Evolutionary conservation across 2,888 invertebrate genomes (phyloP).

Genomic region (Pherbina coryleti): DNA sequence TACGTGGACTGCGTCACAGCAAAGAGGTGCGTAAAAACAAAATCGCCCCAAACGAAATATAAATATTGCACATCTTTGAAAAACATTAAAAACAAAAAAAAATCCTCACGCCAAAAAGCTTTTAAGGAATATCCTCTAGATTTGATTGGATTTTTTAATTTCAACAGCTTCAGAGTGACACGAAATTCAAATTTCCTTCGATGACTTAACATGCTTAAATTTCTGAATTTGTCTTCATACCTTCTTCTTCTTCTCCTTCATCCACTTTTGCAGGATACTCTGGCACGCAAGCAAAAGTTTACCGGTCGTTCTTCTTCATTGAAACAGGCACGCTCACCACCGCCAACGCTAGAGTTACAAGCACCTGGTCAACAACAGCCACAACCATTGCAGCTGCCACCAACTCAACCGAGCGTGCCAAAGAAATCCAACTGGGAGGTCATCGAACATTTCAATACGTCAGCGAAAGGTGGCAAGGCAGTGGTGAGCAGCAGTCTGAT

Average conservation of each 20-base stretch:
- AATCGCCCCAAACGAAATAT: constrained; percentile 45
- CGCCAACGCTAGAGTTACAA: constrained; percentile 66
- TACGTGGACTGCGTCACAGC: constrained; percentile 77
- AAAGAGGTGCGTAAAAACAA: constrained; percentile 54
- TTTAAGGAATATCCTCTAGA: too few relatives aligned
- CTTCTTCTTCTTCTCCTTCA: too few relatives aligned
- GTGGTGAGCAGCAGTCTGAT: constrained; percentile 76
- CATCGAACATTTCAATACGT: constrained; percentile 85
- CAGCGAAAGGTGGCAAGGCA: constrained; percentile 74
- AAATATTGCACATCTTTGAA: not conserved
- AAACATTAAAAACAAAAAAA: not conserved
- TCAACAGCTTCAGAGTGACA: too few relatives aligned
- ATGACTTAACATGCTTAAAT: not conserved
- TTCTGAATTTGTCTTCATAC: constrained; percentile 1
- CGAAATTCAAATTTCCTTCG: too few relatives aligned
- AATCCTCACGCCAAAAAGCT: too few relatives aligned
- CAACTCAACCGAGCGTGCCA: constrained; percentile 74
- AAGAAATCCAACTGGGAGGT: constrained; percentile 93
- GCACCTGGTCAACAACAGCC: constrained; percentile 54
- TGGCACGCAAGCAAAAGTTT: constrained; percentile 59
- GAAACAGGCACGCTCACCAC: constrained; percentile 69
- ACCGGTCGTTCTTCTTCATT: constrained; percentile 74
- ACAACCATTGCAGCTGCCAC: constrained; percentile 55
- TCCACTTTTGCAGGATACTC: constrained; percentile 49
- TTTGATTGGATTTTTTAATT: not conserved